Percentiles rank a stretch among this genome's conserved stretches.
These are phyloP conservation scores for Lamellibrachia columna DNA, from an alignment of 2,888 invertebrate genomes.

Conservation along the genomic window DNA sequence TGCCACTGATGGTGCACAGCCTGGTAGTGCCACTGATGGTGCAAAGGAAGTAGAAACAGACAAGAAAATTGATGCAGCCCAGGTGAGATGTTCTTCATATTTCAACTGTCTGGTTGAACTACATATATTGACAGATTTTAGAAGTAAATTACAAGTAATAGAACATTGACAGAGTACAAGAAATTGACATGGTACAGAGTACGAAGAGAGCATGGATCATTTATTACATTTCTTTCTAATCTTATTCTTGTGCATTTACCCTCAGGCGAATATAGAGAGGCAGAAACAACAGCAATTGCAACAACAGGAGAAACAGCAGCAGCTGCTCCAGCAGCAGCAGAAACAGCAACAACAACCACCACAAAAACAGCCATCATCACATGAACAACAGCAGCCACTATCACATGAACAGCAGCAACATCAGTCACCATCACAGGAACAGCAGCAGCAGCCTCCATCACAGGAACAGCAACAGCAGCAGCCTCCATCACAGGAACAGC, in stretches of 20 bases:
- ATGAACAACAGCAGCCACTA: background rate
- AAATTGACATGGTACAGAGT: background rate
- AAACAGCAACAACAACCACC: background rate
- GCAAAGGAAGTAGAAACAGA: background rate
- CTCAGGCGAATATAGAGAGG: background rate
- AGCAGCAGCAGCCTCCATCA: background rate
- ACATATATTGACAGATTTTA: no score
- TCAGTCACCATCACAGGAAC: background rate
- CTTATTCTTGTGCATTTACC: background rate
- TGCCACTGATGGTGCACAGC: background rate
- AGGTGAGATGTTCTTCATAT: background rate
- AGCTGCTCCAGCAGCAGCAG: background rate
- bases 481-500: background rate
- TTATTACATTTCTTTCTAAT: background rate
- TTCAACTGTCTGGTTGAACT: no score
- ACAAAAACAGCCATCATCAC: background rate
- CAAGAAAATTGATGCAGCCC: background rate
- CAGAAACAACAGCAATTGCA: background rate
- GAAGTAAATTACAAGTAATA: background rate
- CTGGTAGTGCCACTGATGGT: background rate
- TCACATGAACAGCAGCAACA: background rate
- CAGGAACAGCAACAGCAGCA: background rate
- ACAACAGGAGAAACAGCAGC: background rate
- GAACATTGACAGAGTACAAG: background rate
- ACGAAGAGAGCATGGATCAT: background rate